Base-by-base conservation (phyloP, 2,797 vertebrate genomes). In the Phalloptychus januarius region DNA sequence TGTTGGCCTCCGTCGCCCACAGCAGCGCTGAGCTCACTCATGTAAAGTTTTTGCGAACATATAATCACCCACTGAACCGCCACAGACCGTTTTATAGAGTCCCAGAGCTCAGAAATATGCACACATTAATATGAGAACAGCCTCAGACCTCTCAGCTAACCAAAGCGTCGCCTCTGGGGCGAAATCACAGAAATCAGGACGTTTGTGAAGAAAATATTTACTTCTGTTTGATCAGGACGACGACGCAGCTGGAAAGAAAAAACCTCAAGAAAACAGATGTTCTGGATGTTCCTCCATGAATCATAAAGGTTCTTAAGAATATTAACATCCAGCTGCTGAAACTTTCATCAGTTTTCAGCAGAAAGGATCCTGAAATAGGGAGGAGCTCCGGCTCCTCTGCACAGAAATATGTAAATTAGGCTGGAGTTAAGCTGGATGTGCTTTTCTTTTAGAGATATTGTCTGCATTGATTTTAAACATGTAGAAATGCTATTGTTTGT, bases 41-140 rank as follows among this genome's bases (percentile, higher is more conserved):
- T 94, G 94, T 95, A 93, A 94, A 92, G 94, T 93, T 92, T 94
- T 91, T 92, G 91, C 72, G 85, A 93, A 92, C 86, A 90, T 88
- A 91, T 94, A 95, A 95, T 94, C 92, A 93, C 91, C 85, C 86
- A 74, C 79, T 67, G 70, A 92, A 90, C 70, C 83, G 78, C 85
- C 81, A 83, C 84, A 67, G 82, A 46, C 33, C 69, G 73, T 88
- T 94, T 94, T 92, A 94, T 88, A 89, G 90, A 90, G 85, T 92
- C 88, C 72, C 76, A 83, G 80, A 89, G 89, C 81, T 77, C 81
- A 76, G 86, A 81, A 74, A 86, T 79, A 71, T 40, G 69, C 72
- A 10, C 77, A 74, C 72, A 74, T 79, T 45, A 79, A 70, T 42
- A 42, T 28, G 25, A 70, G 40, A 70, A 70, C 67, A 42, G 40